Conservation (phyloP, 2,797 vertebrate species). For the Melanotaenia boesemani region DNA sequence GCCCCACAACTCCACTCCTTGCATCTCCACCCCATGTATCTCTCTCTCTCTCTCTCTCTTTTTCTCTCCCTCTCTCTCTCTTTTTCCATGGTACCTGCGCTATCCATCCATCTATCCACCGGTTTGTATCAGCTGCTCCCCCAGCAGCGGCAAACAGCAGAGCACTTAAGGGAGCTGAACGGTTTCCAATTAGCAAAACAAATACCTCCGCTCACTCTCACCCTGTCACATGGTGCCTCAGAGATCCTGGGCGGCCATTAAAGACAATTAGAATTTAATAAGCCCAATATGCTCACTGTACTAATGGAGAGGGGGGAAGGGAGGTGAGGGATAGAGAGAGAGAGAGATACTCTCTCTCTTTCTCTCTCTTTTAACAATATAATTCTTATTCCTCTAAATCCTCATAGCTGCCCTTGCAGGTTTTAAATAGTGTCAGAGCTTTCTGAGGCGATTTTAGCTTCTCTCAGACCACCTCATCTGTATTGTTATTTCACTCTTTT, state of each 20-base stretch:
- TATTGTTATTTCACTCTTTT: slow-evolving; percentile 53
- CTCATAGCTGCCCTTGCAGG: slow-evolving; percentile 65
- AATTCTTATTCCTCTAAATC: slow-evolving; percentile 73
- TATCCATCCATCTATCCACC: slow-evolving; percentile 44
- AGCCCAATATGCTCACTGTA: slow-evolving; percentile 81
- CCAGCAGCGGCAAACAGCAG: slow-evolving; percentile 61
- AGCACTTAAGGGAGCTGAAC: slow-evolving; percentile 78
- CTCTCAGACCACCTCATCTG: slow-evolving; percentile 17
- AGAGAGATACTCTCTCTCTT: slow-evolving; percentile 29
- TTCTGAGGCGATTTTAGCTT: slow-evolving; percentile 46
- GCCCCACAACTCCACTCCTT: slow-evolving; percentile 27
- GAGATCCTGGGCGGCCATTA: slow-evolving; percentile 79
- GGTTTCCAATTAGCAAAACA: slow-evolving; percentile 84
- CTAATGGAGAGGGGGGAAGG: slow-evolving; percentile 71
- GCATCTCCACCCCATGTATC: slow-evolving; percentile 10
- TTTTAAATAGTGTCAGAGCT: slow-evolving; percentile 72
- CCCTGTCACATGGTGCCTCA: slow-evolving; percentile 72
- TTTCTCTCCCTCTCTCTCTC: slow-evolving; percentile 7
- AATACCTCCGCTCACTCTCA: slow-evolving; percentile 76
- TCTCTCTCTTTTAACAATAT: slow-evolving; percentile 46
- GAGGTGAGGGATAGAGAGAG: slow-evolving; percentile 29
- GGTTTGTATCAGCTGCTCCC: slow-evolving; percentile 59
- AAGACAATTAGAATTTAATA: slow-evolving; percentile 85
- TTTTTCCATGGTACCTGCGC: slow-evolving; percentile 36
- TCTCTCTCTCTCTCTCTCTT: neutral